Conservation (phyloP, 2,797 vertebrate species). For the Xenopus petersii region DNA sequence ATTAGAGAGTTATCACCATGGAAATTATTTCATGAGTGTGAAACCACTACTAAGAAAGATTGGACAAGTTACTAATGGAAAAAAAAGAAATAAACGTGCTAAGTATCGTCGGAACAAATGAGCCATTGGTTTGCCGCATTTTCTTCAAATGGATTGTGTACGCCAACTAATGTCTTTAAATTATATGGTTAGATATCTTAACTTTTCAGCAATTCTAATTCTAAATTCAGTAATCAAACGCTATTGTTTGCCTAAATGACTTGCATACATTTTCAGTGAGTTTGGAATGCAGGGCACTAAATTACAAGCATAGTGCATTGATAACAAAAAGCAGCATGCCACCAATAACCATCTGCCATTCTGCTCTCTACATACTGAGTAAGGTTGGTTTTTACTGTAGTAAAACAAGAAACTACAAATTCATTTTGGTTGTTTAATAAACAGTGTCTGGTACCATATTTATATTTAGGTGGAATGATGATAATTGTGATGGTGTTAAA, state of each 20-base stretch:
- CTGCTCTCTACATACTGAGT: conserved; percentile 21
- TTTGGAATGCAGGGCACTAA: conserved; percentile 35
- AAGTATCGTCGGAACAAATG: conserved; percentile 10
- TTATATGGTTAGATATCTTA: conserved; percentile 43
- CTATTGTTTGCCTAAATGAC: conserved; percentile 46
- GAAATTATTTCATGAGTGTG: background rate
- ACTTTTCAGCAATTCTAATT: conserved; percentile 39
- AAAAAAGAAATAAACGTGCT: conserved; percentile 8
- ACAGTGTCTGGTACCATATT: conserved; percentile 2
- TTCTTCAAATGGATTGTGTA: conserved; percentile 26
- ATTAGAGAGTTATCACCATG: background rate
- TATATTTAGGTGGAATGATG: no score
- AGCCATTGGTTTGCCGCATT: conserved; percentile 24
- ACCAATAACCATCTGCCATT: conserved; percentile 43
- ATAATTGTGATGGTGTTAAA: no score
- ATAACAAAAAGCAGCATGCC: conserved; percentile 37
- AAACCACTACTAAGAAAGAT: background rate
- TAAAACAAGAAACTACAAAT: background rate
- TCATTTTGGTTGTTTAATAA: conserved; percentile 7
- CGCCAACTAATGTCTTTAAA: conserved; percentile 36
- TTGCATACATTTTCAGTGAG: conserved; percentile 42
- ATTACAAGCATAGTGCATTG: conserved; percentile 34
- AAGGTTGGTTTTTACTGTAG: conserved; percentile 19
- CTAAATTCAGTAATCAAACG: conserved; percentile 45
- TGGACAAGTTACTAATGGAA: background rate